Evolutionary conservation across 2,113 vertebrate species (phyloP), one percentile per base, ranked within the genome.

Genomic region (Chlamydotis undulata): DNA sequence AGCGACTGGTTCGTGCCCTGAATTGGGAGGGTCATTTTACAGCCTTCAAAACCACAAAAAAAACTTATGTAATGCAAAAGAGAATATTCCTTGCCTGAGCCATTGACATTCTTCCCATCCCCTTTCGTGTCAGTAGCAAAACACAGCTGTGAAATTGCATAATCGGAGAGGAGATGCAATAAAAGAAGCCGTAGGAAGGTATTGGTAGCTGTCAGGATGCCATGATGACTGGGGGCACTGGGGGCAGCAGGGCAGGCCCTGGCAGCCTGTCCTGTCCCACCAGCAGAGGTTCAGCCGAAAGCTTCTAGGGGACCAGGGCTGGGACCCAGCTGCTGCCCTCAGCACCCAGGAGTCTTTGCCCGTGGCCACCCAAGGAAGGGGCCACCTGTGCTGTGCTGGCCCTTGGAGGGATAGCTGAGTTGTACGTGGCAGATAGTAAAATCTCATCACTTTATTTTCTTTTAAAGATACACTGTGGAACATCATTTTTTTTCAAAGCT

Each of bases 251-350:
- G 17, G 15, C 6, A 59, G 70, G 10, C 13, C 37, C 37, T 52
- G 33, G 17, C 22, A 49, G 26, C 39, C 67, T 0, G 1, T 26
- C 41, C n/a, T 39, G 17, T 49, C 55, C 49, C 60, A 45, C 41
- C 1, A 1, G 16, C 23, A 37, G 50, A 31, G 31, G 75, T n/a
- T 67, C 22, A 10, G 33, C 47, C 1, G 0, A 61, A 74, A 67
- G 7, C 13, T 74, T 19, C 25, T 4, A 19, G 13, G 13, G 21
- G 29, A 35, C 28, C 45, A 53, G 14, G n/a, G 25, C 37, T 59
- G 65, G 78, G 24, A 33, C 39, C 9, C 0, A 6, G 17, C 19
- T 0, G 0, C 59, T 89, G 53, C 17, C 12, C 21, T 35, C 28
- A 23, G 65, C 57, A 59, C 22, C 18, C 4, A 0, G 16, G 19